Base-by-base conservation (phyloP, 2,888 invertebrate genomes). In the Hyalella azteca region DNA sequence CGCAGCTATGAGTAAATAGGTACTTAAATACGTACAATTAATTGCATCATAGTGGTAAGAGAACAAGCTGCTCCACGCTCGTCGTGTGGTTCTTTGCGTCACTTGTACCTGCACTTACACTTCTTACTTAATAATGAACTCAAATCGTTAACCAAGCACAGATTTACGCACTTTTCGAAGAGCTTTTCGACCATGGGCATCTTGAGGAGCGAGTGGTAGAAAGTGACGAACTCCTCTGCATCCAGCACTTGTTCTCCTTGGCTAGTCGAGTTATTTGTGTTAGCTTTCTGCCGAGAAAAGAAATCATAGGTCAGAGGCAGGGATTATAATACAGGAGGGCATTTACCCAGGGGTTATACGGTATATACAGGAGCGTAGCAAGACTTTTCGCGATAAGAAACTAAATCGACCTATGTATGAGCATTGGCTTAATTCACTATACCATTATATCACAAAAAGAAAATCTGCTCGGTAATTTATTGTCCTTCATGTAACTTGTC, bases 221-320 rank as follows among this genome's bases (percentile, higher is more conserved):
- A 90, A 39, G 87, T 85, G 22, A 91, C 88, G 87, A 91, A 91
- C 86, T 91, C 91, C 15, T 90, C 88, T 40, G 88, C 87, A 85
- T 91, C 90, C 79, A 91, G 86, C 13, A 87, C 88, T 81, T 89
- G 87, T 79, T 88, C 87, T 5, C 86, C 87, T 39, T 86, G 85
- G 50, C 85, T 85, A 79, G 86, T 86, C n/a, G 84, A 85, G 78
- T 86, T 87, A 50, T 86, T 86, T 9, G 86, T 87, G 82, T 88
- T 87, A 5, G 88, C 87, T 79, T 85, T 85, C 88, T 88, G 82
- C 7, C 85, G 83, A 54, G 4, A 5, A 54, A 9, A 22, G 54
- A 54, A 54, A 54, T n/a, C n/a, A n/a, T n/a, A n/a, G n/a, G n/a
- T n/a, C n/a, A n/a, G n/a, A n/a, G n/a, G n/a, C n/a, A n/a, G n/a